phyloP scores from a whole-genome alignment of 2,888 invertebrate genomes.

The Drosophila paramelanica region DNA sequence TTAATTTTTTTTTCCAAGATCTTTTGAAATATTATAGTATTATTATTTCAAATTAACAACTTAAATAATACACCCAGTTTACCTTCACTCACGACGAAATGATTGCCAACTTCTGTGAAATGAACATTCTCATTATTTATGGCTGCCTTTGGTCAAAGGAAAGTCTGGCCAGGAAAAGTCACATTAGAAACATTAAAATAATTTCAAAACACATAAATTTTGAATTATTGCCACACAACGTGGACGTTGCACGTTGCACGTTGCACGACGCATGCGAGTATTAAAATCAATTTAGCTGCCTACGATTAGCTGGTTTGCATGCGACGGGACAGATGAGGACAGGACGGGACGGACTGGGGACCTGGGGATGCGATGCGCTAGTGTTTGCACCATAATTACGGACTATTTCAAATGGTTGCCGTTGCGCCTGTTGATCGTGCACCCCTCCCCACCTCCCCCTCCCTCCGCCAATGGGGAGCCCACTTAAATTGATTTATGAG shows the following conservation, averaged over 20 bases:
- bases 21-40: no score
- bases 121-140: conserved; percentile 70
- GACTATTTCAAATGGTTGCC: conserved; percentile 62
- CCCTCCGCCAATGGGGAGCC: conserved; percentile 55
- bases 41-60: not conserved
- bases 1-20: no score
- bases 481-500: conserved; percentile 83
- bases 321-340: not conserved
- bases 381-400: conserved; percentile 78
- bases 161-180: conserved; percentile 48
- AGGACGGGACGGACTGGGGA: not conserved
- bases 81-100: conserved; percentile 31
- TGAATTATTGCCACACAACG: conserved; percentile 76
- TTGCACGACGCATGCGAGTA: conserved; percentile 46
- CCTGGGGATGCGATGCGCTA: conserved; percentile 32
- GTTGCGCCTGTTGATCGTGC: conserved; percentile 31
- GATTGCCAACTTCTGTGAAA: conserved; percentile 39
- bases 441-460: not conserved
- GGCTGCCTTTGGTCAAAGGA: conserved; percentile 38
- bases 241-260: conserved; percentile 29
- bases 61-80: not conserved
- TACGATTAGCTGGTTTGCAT: not conserved
- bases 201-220: conserved; percentile 80
- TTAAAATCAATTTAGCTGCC: conserved; percentile 71
- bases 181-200: conserved; percentile 78